Percentiles rank a stretch among this genome's conserved stretches.
phyloP scores from a whole-genome alignment of 2,113 vertebrate species.

The Pachypanchax playfairii region DNA sequence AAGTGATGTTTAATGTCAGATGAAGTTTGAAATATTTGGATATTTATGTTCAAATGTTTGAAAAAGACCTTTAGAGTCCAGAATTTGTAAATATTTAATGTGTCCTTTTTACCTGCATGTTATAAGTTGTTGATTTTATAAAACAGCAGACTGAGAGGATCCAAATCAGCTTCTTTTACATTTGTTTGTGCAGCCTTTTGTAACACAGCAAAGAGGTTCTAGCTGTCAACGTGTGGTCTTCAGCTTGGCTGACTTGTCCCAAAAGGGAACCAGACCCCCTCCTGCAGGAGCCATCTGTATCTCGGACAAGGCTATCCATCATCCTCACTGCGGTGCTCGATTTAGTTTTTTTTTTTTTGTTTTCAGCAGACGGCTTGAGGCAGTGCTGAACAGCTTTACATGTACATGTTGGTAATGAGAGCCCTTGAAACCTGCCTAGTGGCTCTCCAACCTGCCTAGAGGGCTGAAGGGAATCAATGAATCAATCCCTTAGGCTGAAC shows the following conservation, averaged over 20 bases:
- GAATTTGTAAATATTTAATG: too few species aligned
- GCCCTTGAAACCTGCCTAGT: constrained; percentile 67
- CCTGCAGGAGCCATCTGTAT: constrained; percentile 75
- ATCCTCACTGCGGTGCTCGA: constrained; percentile 61
- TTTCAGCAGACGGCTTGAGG: constrained; percentile 57
- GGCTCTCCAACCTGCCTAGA: constrained; percentile 57
- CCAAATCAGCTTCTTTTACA: constrained; percentile 40
- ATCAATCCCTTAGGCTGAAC: constrained; percentile 56
- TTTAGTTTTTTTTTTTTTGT: constrained; percentile 45
- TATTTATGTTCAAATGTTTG: not conserved
- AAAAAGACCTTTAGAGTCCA: not conserved
- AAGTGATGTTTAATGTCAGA: too few species aligned
- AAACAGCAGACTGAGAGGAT: constrained; percentile 30
- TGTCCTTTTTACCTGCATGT: too few species aligned
- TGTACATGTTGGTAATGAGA: constrained; percentile 71
- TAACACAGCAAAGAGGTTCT: constrained; percentile 47
- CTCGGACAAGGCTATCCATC: constrained; percentile 73
- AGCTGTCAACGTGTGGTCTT: constrained; percentile 66
- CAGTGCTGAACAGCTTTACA: constrained; percentile 66
- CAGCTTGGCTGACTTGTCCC: constrained; percentile 60
- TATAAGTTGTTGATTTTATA: constrained; percentile 58
- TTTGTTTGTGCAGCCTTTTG: constrained; percentile 44
- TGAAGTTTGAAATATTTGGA: too few species aligned
- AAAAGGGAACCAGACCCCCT: constrained; percentile 57
- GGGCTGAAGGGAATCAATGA: constrained; percentile 68